Conservation (phyloP, 2,888 invertebrate genomes). For the Tetragnatha montana region DNA sequence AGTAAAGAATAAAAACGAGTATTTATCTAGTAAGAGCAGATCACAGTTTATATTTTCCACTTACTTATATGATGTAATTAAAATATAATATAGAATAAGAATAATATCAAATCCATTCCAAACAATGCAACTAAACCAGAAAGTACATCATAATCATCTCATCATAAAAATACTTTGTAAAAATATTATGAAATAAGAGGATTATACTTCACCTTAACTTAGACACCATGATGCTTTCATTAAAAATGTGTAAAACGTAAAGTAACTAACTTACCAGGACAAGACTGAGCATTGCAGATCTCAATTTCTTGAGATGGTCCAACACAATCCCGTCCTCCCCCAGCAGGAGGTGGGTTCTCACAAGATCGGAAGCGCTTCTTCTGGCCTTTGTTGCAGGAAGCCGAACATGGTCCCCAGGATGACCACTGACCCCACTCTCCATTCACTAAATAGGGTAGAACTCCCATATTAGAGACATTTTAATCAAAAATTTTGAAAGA, state of each 20-base stretch:
- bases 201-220: background rate
- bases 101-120: too few species aligned
- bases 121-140: too few species aligned
- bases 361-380: constrained; percentile 79
- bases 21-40: too few species aligned
- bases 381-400: constrained; percentile 79
- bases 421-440: constrained; percentile 80
- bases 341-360: constrained; percentile 77
- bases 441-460: constrained; percentile 74
- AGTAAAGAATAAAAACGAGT: too few species aligned
- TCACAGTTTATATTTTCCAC: too few species aligned
- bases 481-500: too few species aligned
- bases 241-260: background rate
- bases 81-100: too few species aligned
- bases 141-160: too few species aligned
- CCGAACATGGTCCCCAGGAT: constrained; percentile 80
- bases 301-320: constrained; percentile 75
- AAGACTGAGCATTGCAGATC: constrained; percentile 74
- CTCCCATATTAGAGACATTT: too few species aligned
- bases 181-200: too few species aligned
- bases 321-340: constrained; percentile 76
- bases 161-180: too few species aligned
- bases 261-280: constrained; percentile 74
- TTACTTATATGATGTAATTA: too few species aligned
- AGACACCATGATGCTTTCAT: background rate